Percentiles rank a stretch among this genome's conserved stretches.
Evolutionary conservation across 2,888 invertebrate species (phyloP).

Genomic region (Erannis defoliaria): DNA sequence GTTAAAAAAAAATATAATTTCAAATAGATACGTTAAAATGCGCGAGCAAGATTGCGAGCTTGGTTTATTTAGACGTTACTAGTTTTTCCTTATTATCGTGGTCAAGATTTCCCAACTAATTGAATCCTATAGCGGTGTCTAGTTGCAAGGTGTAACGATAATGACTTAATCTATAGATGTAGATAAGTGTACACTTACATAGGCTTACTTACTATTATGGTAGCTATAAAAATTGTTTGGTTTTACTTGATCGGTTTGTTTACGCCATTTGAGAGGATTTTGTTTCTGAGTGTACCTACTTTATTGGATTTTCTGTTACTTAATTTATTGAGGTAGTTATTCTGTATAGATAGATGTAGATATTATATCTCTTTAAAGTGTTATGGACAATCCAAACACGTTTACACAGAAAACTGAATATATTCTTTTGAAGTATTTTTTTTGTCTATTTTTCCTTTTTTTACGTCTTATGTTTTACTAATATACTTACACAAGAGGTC

Average conservation of each 20-base stretch:
- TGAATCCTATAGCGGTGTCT: conserved; percentile 41
- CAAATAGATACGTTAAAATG: too few species aligned
- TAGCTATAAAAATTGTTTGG: conserved; percentile 42
- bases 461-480: too few species aligned
- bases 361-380: neutral
- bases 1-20: too few species aligned
- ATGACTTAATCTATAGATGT: conserved; percentile 51
- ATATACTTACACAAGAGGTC: too few species aligned
- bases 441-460: too few species aligned
- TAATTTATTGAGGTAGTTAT: neutral
- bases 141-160: conserved; percentile 55
- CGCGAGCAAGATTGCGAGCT: too few species aligned
- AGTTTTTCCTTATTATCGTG: conserved; percentile 20
- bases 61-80: too few species aligned
- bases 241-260: conserved; percentile 38
- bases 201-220: conserved; percentile 41
- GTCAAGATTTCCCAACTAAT: conserved; percentile 29
- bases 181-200: conserved; percentile 31
- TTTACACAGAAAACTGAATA: too few species aligned
- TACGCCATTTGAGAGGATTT: conserved; percentile 29
- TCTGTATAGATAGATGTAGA: neutral
- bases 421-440: too few species aligned
- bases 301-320: neutral
- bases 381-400: too few species aligned
- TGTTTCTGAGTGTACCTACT: neutral